Evolutionary conservation across 2,797 vertebrate genomes (phyloP), one percentile per base, ranked within the genome.

Genomic region (Anas bernieri): DNA sequence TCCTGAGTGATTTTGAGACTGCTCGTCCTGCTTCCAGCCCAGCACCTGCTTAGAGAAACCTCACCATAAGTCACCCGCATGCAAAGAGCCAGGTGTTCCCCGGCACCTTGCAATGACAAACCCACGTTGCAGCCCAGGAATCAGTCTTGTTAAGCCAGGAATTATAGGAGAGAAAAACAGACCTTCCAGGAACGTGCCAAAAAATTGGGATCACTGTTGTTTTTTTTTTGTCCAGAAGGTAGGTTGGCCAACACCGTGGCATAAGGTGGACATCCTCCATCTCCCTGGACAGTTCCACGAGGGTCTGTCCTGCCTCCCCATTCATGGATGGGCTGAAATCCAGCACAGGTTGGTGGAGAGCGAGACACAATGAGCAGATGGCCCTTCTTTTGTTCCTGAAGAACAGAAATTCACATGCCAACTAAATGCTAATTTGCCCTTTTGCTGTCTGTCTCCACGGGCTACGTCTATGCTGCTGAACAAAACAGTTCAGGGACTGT

Each of bases 311-410:
- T 54, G n/a, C 21, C 67, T 93, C 61, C 56, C 43, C 23, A 0
- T 7, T 1, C 2, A 41, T 8, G 4, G 15, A 28, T 17, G 50
- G 66, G 37, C 63, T 86, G 87, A 45, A 91, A 95, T 92, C 85
- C 80, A 84, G 59, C 41, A 12, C 48, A 74, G 56, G 59, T 48
- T 91, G 22, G 39, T 86, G 45, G 61, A 46, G 37, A 91, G 68
- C 9, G 52, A 96, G 94, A 92, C 94, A 96, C 92, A 86, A 93
- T 92, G 94, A 95, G 90, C 94, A 97, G 94, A 96, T 96, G 95
- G 95, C 48, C 83, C 68, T 94, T 68, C 67, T 94, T 88, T 93
- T 92, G 92, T 58, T 96, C 95, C 91, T 85, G 22, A 96, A 85
- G 94, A 91, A 96, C 90, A 89, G 75, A 70, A 83, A 87, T 85